phyloP scores from a whole-genome alignment of 2,113 vertebrate genomes.

The Paraplagusia blochii region DNA sequence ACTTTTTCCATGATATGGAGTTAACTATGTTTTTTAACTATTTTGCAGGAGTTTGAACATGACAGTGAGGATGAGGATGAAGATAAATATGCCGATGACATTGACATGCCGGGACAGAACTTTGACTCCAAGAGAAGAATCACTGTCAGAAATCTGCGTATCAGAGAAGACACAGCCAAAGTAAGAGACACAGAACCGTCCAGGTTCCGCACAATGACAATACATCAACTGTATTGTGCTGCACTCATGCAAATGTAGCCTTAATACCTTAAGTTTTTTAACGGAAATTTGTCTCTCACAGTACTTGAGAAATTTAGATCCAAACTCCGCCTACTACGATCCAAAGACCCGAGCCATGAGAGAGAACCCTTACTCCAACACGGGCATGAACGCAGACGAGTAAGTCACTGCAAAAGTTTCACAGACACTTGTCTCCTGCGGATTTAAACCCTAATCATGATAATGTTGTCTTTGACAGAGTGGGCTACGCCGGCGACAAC shows the following conservation, averaged over 20 bases:
- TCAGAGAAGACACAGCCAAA: slow-evolving; percentile 97
- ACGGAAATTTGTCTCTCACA: slow-evolving; percentile 63
- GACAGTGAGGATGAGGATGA: slow-evolving; percentile 98
- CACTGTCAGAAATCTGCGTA: slow-evolving; percentile 93
- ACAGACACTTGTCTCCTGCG: neutral
- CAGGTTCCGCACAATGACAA: neutral
- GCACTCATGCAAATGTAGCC: no score
- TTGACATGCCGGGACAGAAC: slow-evolving; percentile 99
- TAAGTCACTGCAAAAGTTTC: slow-evolving; percentile 67
- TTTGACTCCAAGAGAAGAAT: slow-evolving; percentile 98
- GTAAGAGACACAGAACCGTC: slow-evolving; percentile 62
- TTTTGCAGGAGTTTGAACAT: slow-evolving; percentile 87
- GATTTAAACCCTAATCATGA: neutral
- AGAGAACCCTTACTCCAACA: slow-evolving; percentile 94
- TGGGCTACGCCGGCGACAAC: slow-evolving; percentile 96
- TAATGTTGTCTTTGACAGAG: slow-evolving; percentile 75
- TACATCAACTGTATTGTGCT: no score
- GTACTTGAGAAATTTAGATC: slow-evolving; percentile 96
- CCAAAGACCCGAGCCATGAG: slow-evolving; percentile 99
- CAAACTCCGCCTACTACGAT: slow-evolving; percentile 98
- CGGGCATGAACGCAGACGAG: slow-evolving; percentile 95
- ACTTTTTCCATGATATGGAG: neutral
- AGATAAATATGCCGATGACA: slow-evolving; percentile 97
- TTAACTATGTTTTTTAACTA: neutral
- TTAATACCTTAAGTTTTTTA: no score